Evolutionary conservation across 2,113 vertebrate species (phyloP).

Genomic region (Ramphastos sulfuratus): DNA sequence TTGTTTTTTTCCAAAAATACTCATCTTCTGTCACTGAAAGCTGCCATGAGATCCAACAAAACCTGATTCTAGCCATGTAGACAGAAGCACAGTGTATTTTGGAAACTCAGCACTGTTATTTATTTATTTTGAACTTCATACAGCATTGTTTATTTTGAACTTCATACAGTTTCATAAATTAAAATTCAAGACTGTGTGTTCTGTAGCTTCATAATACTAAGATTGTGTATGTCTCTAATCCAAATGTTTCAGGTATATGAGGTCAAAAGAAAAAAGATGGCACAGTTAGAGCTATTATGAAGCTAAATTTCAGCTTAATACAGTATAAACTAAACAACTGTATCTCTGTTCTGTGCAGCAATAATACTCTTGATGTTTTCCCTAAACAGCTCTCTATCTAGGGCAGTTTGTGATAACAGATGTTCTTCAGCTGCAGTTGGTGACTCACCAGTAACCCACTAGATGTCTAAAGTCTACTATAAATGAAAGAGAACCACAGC

Average conservation of each 20-base stretch:
- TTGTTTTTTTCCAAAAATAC: not conserved
- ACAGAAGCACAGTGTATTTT: not conserved
- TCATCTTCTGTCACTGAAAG: not conserved
- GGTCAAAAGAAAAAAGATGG: not conserved
- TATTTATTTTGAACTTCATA: not conserved
- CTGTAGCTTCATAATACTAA: not conserved
- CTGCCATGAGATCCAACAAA: not conserved
- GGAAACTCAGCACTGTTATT: not conserved
- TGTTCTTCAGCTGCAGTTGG: not conserved
- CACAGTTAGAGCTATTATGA: not conserved
- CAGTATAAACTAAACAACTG: not conserved
- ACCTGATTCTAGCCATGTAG: not conserved
- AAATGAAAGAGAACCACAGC: not conserved
- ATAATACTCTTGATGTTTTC: not conserved
- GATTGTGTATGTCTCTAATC: not conserved
- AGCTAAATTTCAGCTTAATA: not conserved
- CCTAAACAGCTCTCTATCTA: not conserved
- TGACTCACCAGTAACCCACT: not conserved
- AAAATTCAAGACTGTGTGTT: not conserved
- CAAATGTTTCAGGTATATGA: not conserved
- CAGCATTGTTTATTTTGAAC: not conserved
- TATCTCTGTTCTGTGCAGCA: not conserved
- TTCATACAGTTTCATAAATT: not conserved
- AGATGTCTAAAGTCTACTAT: not conserved
- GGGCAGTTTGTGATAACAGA: conserved; percentile 2